Conservation (phyloP, 2,888 invertebrate species). For the Bimastos eiseni region DNA sequence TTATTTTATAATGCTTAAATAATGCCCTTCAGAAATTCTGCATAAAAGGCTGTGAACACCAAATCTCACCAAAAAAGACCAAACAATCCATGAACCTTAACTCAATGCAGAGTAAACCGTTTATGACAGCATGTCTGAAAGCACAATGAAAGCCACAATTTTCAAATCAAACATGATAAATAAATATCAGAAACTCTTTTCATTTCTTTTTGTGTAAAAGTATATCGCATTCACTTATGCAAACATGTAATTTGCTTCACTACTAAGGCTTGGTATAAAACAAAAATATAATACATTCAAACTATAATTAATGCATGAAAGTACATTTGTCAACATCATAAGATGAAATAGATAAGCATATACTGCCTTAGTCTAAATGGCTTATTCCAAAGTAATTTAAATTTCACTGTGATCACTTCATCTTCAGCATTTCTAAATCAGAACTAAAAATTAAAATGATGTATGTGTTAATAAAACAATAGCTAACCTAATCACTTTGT, state of each 20-base stretch:
- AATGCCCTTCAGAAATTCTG: neutral
- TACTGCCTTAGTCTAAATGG: neutral
- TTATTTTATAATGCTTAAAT: neutral
- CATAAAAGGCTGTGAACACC: neutral
- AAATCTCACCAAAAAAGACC: neutral
- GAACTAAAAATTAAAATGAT: neutral
- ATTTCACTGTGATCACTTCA: conserved; percentile 1
- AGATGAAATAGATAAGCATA: neutral
- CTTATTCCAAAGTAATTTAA: neutral
- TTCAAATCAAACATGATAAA: too few species aligned
- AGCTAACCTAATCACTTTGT: neutral
- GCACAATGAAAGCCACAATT: neutral
- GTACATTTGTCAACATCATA: neutral
- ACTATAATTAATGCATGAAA: neutral
- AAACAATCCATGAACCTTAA: too few species aligned
- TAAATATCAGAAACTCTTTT: neutral
- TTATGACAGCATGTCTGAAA: neutral
- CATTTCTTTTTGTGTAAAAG: neutral
- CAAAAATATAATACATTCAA: neutral
- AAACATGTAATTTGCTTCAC: neutral
- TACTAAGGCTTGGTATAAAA: neutral
- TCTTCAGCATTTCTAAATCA: neutral
- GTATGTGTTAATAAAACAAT: neutral
- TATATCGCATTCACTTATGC: neutral
- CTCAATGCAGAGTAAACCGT: too few species aligned